These are phyloP conservation scores for Malurus alboscapulatus DNA, from an alignment of 2,113 vertebrate species.

Conservation along the genomic window DNA sequence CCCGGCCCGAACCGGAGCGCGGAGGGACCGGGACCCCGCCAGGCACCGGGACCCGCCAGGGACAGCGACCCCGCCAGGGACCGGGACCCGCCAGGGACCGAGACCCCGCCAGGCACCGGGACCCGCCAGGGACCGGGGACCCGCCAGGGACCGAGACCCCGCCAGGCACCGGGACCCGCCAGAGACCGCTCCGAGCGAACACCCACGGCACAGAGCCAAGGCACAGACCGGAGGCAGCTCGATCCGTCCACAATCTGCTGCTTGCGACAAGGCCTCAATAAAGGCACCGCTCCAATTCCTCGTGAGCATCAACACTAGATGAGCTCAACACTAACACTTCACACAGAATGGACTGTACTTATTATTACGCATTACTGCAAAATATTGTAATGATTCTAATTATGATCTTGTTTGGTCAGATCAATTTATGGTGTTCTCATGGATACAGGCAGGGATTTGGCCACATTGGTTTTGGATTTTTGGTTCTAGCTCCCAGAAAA, in stretches of 20 bases:
- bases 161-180: background rate
- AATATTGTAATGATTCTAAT: background rate
- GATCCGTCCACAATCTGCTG: accelerated
- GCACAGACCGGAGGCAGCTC: accelerated
- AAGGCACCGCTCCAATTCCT: background rate
- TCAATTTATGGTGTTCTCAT: background rate
- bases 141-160: no score
- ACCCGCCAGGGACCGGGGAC: no score
- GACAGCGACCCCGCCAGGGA: no score
- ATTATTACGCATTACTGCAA: background rate
- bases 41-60: no score
- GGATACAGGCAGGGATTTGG: background rate
- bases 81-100: no score
- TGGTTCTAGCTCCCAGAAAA: constrained; percentile 25
- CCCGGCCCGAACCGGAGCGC: background rate
- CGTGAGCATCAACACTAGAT: background rate
- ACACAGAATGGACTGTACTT: accelerated
- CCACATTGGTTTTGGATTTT: background rate
- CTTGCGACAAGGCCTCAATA: background rate
- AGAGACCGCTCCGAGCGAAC: background rate
- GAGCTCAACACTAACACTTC: background rate
- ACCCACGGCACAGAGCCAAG: background rate
- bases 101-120: no score
- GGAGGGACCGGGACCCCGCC: background rate
- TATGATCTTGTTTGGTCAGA: background rate